phyloP scores from a whole-genome alignment of 2,113 vertebrate species.

The Psophia crepitans region DNA sequence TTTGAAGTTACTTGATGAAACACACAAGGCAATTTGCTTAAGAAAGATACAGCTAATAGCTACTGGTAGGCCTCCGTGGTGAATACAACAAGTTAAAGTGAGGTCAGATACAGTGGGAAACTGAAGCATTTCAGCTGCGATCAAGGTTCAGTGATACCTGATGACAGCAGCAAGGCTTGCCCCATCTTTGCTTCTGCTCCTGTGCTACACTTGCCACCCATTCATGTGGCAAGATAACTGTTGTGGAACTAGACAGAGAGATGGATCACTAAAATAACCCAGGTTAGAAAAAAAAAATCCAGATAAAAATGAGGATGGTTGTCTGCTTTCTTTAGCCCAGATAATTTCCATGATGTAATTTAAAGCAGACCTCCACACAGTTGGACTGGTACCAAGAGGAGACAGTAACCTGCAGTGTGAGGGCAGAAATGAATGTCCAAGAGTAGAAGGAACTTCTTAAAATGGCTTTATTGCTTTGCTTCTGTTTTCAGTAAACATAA shows the following conservation, averaged over 20 bases:
- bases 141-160: background rate
- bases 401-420: background rate
- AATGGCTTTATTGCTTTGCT: background rate
- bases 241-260: background rate
- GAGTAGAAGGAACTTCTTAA: background rate
- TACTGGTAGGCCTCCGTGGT: background rate
- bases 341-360: background rate
- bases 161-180: background rate
- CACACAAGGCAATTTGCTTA: background rate
- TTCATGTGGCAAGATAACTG: background rate
- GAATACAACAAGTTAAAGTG: background rate
- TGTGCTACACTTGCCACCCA: background rate
- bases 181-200: background rate
- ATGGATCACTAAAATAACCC: background rate
- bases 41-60: background rate
- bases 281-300: background rate
- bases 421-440: background rate
- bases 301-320: background rate
- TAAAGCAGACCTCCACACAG: background rate
- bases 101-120: background rate
- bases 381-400: background rate
- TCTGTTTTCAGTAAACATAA: background rate
- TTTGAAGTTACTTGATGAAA: background rate
- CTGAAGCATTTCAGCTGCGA: background rate
- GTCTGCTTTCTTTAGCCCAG: background rate